Evolutionary conservation across 2,888 invertebrate species (phyloP), one percentile per base, ranked within the genome.

Genomic region (Lithophane ornitopus): DNA sequence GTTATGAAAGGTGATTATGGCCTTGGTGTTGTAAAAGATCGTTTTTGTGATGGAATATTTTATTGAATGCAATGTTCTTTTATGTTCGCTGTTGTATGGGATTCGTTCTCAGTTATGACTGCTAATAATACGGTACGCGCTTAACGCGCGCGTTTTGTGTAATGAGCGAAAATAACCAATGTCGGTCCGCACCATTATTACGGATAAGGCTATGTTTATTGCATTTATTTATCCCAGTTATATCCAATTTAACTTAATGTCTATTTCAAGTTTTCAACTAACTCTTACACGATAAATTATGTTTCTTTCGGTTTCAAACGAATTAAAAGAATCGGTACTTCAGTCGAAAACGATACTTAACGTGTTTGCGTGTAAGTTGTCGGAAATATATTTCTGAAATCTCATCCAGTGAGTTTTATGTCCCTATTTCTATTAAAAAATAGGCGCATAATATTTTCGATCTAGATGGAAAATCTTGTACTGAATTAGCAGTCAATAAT

Each of bases 71-170:
- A 89, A 89, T 91, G 88, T 91, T 89, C 84, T 88, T 87, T 88
- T 85, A 86, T 86, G 85, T 86, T 85, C 80, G 63, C 85, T 79
- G 77, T 88, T 89, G 88, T 89, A 89, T 89, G 87, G 88, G 85
- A 88, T 88, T 87, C 86, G 85, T 87, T 90, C 89, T 89, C 85
- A 85, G 89, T 91, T 90, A 91, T 88, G 90, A 88, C 88, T 89
- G 91, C 89, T 92, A 91, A 90, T 91, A 87, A 90, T 88, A 91
- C 80, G 85, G 82, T 87, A 86, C 78, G 87, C 70, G 80, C 81
- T 80, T 87, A 87, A 89, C 87, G 88, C 79, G 86, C 82, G 82
- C 81, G 83, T 80, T 90, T 89, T 89, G 88, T 89, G 78, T 89
- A 87, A 89, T 89, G 85, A 90, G 87, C 86, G 86, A 89, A 89